Conservation (phyloP, 2,113 vertebrate species). For the Pyrgilauda ruficollis region DNA sequence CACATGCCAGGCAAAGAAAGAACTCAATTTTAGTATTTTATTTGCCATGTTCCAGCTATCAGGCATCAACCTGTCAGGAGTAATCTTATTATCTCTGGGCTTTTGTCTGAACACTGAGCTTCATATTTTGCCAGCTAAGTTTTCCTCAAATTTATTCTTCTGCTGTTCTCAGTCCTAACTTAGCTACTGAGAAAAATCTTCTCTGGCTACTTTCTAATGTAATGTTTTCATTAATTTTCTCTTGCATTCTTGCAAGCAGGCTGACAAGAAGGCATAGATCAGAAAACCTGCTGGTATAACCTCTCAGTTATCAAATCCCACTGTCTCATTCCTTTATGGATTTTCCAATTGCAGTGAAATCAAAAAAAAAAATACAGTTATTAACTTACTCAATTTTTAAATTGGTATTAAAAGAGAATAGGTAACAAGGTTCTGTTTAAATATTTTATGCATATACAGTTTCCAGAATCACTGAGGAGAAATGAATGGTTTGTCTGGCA, state of each 20-base stretch:
- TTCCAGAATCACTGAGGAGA: background rate
- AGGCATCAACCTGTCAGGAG: background rate
- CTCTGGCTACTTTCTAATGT: background rate
- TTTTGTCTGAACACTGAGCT: background rate
- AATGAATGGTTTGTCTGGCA: background rate
- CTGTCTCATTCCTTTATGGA: background rate
- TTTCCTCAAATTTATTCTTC: constrained; percentile 21
- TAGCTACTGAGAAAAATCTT: constrained; percentile 13
- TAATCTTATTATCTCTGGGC: background rate
- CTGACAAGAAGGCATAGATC: background rate
- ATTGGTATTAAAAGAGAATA: background rate
- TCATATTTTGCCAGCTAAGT: background rate
- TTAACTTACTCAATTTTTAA: background rate
- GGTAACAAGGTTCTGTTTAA: background rate
- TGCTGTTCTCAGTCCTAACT: background rate
- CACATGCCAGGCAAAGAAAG: background rate
- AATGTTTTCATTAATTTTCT: constrained; percentile 12
- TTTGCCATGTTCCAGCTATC: background rate
- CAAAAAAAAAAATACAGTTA: background rate
- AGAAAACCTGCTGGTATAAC: background rate
- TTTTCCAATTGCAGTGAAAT: background rate
- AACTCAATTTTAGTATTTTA: background rate
- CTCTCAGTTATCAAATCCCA: background rate
- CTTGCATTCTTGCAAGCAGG: background rate
- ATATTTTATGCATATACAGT: background rate